A percentile compares a stretch with the other conserved stretches of the same genome.
These are phyloP conservation scores for Marmota flaviventris DNA, from an alignment of 2,113 vertebrate species.

Conservation along the genomic window DNA sequence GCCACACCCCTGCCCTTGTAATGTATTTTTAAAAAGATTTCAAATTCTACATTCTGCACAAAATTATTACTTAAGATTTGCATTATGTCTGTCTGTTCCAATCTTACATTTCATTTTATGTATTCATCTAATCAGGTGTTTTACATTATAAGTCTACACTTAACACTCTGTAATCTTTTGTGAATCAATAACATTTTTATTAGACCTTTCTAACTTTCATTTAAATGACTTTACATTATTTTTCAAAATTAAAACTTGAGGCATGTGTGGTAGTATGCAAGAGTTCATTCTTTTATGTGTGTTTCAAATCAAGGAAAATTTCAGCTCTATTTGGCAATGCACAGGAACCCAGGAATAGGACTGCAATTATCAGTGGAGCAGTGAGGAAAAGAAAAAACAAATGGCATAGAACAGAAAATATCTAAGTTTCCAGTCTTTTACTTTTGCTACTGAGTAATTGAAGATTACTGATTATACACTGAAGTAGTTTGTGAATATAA, in stretches of 20 bases:
- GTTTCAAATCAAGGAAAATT: not conserved
- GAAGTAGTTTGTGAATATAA: not conserved
- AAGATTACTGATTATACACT: not conserved
- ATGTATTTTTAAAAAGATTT: not conserved
- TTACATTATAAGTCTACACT: not conserved
- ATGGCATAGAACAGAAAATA: not conserved
- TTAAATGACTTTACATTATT: not conserved
- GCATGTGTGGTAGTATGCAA: not conserved
- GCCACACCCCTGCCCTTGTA: too few relatives aligned
- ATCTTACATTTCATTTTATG: not conserved
- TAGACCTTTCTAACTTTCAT: not conserved
- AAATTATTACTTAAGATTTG: not conserved
- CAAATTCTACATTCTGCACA: not conserved
- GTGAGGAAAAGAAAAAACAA: not conserved
- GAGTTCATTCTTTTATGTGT: not conserved
- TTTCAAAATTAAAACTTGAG: not conserved
- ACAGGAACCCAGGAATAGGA: not conserved
- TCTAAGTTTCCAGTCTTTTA: not conserved
- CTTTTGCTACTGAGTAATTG: not conserved
- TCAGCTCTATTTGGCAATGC: not conserved
- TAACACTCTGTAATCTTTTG: not conserved
- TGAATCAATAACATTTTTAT: constrained; percentile 5
- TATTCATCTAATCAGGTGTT: not conserved
- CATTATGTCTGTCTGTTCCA: not conserved
- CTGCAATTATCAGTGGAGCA: not conserved